Percentiles rank a stretch among this genome's conserved stretches.
These are phyloP conservation scores for Drosophila seclusa DNA, from an alignment of 2,888 invertebrate species.

Conservation along the genomic window DNA sequence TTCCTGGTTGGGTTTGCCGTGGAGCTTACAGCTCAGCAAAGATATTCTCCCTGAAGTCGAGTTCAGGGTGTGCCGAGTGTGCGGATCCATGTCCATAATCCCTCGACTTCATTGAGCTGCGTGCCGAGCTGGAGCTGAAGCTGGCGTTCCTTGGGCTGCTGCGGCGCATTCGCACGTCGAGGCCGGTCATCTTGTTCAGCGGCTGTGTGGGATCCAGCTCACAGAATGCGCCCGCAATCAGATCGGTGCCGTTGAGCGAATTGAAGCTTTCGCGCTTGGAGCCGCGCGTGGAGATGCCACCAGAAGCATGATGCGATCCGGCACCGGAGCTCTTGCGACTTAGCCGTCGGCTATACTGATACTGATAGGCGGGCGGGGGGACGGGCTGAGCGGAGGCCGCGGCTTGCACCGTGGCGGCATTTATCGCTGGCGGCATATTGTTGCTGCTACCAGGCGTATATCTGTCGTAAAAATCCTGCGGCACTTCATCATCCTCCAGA, in stretches of 20 bases:
- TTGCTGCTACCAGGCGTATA: conserved; percentile 77
- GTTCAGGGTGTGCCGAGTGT: conserved; percentile 83
- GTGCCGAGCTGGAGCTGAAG: conserved; percentile 81
- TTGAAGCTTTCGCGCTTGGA: conserved; percentile 84
- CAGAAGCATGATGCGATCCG: conserved; percentile 68
- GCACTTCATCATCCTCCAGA: conserved; percentile 75
- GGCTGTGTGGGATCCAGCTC: conserved; percentile 84
- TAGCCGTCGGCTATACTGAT: conserved; percentile 81
- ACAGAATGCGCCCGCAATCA: conserved; percentile 83
- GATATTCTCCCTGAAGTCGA: conserved; percentile 85
- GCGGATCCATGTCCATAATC: conserved; percentile 82
- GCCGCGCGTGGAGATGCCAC: conserved; percentile 47
- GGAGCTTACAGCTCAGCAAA: conserved; percentile 82
- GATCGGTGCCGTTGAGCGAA: conserved; percentile 81
- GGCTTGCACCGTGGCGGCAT: conserved; percentile 23
- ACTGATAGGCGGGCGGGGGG: conserved; percentile 75
- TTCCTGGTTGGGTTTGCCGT: conserved; percentile 1
- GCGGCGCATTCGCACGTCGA: conserved; percentile 83
- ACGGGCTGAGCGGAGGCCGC: conserved; percentile 43
- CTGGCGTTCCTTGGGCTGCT: conserved; percentile 81
- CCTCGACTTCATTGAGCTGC: conserved; percentile 84
- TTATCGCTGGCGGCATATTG: conserved; percentile 50
- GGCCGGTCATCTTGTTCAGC: conserved; percentile 83
- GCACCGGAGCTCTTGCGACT: conserved; percentile 80
- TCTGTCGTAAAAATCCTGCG: conserved; percentile 79